Conservation (phyloP, 2,797 vertebrate species). For the Selene dorsalis region DNA sequence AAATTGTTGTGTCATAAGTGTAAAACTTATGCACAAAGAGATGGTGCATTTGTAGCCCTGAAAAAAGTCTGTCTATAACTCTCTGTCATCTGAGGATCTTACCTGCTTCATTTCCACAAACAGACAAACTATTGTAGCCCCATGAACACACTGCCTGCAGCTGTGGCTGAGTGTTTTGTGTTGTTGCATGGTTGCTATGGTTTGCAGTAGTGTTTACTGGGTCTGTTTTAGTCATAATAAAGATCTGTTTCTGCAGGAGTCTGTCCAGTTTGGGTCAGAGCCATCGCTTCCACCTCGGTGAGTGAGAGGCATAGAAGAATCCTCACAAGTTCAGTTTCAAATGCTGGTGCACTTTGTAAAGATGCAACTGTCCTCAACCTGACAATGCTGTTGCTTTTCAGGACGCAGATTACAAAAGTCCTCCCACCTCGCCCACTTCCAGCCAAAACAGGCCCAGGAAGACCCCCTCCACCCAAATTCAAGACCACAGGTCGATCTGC, state of each 20-base stretch:
- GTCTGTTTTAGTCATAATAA: conserved; percentile 33
- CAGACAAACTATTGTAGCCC: conserved; percentile 51
- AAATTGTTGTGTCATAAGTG: not conserved
- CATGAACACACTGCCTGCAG: conserved; percentile 19
- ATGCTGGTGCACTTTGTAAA: not conserved
- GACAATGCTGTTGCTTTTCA: conserved; percentile 42
- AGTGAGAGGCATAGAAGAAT: conserved; percentile 42
- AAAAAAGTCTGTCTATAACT: not conserved
- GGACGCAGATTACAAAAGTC: conserved; percentile 83
- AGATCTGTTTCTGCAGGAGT: conserved; percentile 80
- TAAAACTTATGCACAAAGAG: not conserved
- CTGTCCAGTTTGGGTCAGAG: conserved; percentile 66
- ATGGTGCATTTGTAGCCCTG: not conserved
- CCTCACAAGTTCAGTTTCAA: not conserved
- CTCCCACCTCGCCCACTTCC: conserved; percentile 85
- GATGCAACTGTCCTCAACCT: conserved; percentile 7
- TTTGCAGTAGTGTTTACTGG: conserved; percentile 29
- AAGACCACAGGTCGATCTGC: conserved; percentile 77
- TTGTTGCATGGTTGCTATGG: conserved; percentile 40
- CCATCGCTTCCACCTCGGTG: conserved; percentile 88
- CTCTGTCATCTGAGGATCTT: conserved; percentile 25
- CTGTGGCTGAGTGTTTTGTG: conserved; percentile 23
- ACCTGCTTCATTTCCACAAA: conserved; percentile 41
- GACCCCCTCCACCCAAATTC: conserved; percentile 89
- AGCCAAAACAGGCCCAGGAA: conserved; percentile 86